These are phyloP conservation scores for Azemiops feae DNA, from an alignment of 2,113 vertebrate genomes.

Conservation along the genomic window DNA sequence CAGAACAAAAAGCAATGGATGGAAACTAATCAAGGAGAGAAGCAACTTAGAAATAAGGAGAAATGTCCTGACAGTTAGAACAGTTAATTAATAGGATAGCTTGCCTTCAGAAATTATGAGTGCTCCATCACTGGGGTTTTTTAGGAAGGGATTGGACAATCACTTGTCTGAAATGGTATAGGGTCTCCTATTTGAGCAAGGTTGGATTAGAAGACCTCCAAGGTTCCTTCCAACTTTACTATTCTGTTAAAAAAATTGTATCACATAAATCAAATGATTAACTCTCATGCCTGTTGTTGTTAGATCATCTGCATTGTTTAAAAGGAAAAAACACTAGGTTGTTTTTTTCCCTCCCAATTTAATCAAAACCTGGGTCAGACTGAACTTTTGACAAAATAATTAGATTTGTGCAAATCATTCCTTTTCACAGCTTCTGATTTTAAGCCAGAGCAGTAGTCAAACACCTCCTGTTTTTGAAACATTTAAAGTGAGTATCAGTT, in stretches of 20 bases:
- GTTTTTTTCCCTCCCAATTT: neutral
- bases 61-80: neutral
- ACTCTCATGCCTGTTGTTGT: neutral
- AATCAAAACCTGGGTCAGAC: neutral
- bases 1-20: neutral
- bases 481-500: neutral
- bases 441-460: neutral
- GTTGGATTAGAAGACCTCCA: neutral
- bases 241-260: neutral
- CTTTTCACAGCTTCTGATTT: neutral
- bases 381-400: slow-evolving; percentile 4
- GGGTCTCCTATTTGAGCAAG: neutral
- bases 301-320: neutral
- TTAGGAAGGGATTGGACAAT: too few species aligned
- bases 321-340: neutral
- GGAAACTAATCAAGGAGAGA: neutral
- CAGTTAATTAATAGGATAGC: neutral
- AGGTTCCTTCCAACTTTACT: neutral
- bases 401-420: neutral
- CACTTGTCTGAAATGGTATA: neutral
- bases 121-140: too few species aligned
- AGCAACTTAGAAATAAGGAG: neutral
- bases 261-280: neutral
- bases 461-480: fast-evolving
- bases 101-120: too few species aligned